Percentiles rank a stretch among this genome's conserved stretches.
Evolutionary conservation across 2,113 vertebrate genomes (phyloP).

Genomic region (Chunga burmeisteri): DNA sequence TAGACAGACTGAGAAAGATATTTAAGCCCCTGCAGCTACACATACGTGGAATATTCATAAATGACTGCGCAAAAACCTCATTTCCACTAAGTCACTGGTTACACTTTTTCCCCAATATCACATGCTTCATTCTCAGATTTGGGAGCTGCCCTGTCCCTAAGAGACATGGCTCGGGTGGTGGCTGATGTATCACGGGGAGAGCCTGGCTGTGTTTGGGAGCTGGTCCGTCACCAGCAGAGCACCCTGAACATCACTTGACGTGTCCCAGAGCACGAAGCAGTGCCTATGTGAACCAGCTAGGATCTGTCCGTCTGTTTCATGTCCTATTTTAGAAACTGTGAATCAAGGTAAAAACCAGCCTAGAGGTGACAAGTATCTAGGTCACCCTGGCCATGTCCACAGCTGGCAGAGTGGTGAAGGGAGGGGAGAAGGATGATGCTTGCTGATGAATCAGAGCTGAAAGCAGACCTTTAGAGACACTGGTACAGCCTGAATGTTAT

Average conservation of each 20-base stretch:
- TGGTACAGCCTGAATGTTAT: background rate
- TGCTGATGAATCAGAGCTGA: constrained; percentile 33
- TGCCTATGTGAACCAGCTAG: background rate
- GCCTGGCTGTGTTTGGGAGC: background rate
- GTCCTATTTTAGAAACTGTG: background rate
- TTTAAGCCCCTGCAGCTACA: background rate
- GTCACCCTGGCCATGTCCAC: constrained; percentile 16
- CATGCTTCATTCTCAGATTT: background rate
- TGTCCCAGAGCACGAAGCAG: background rate
- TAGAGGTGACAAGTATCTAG: constrained; percentile 10
- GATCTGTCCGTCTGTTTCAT: constrained; percentile 5
- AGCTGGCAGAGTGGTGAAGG: background rate
- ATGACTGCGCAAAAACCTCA: background rate
- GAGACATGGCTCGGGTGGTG: background rate
- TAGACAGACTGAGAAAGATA: background rate
- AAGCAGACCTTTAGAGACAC: constrained; percentile 1
- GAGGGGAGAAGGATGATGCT: background rate
- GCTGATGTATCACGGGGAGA: background rate
- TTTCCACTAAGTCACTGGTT: background rate
- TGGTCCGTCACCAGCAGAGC: background rate
- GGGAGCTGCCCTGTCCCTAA: background rate
- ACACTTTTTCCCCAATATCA: background rate
- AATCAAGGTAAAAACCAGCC: constrained; percentile 38
- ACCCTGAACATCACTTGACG: background rate
- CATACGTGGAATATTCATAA: background rate